Percentiles rank a stretch among this genome's conserved stretches.
Evolutionary conservation across 2,797 vertebrate genomes (phyloP).

Genomic region (Hyperoplus lanceolatus): DNA sequence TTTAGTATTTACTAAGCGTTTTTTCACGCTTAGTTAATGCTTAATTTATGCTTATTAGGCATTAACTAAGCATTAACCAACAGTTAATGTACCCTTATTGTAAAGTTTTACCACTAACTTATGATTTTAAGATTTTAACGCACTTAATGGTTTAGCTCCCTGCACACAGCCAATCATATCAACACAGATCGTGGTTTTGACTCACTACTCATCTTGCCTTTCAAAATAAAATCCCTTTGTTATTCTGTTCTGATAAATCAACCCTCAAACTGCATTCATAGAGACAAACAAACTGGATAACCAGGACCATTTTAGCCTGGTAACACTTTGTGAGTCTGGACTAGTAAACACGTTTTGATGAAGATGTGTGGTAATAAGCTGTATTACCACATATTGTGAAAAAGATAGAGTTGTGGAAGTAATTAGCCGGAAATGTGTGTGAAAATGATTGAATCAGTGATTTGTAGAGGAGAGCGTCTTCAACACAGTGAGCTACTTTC

Average conservation of each 20-base stretch:
- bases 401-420: constrained; percentile 8
- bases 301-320: not conserved
- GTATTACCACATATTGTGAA: constrained; percentile 3
- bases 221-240: not conserved
- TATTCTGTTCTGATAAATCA: constrained; percentile 7
- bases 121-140: no score
- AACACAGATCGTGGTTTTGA: not conserved
- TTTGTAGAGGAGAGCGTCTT: constrained; percentile 26
- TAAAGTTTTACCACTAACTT: no score
- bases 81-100: no score
- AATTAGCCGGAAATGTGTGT: constrained; percentile 22
- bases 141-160: not conserved
- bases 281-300: not conserved
- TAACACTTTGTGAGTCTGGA: constrained; percentile 12
- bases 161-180: not conserved
- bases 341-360: constrained; percentile 3
- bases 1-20: no score
- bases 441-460: constrained; percentile 20
- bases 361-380: not conserved
- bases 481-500: constrained; percentile 20
- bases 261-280: not conserved
- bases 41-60: no score
- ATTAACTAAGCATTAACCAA: no score
- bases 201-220: not conserved
- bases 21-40: no score